Evolutionary conservation across 2,113 vertebrate genomes (phyloP).

Genomic region (Glaucomys volans): DNA sequence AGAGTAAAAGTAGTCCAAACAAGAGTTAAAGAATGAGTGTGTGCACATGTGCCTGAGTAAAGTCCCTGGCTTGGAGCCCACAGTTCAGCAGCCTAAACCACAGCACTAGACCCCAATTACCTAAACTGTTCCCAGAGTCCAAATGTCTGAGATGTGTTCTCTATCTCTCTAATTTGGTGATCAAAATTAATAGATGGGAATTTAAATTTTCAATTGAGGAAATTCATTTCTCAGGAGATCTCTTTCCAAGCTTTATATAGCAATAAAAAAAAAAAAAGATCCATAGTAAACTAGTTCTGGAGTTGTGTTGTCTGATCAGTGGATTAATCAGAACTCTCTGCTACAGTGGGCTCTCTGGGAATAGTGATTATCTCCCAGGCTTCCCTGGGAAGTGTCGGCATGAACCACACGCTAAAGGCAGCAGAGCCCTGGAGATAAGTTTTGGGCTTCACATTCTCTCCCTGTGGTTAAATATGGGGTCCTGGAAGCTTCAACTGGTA

Average conservation of each 20-base stretch:
- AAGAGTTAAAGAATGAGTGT: neutral
- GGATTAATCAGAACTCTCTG: neutral
- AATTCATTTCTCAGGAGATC: neutral
- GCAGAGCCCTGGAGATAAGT: neutral
- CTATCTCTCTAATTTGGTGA: neutral
- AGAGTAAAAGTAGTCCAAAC: neutral
- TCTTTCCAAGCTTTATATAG: neutral
- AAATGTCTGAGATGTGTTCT: neutral
- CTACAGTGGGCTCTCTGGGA: neutral
- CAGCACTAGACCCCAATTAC: neutral
- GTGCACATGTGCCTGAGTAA: rapidly evolving
- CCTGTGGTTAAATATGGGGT: neutral
- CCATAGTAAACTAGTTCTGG: neutral
- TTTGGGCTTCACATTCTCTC: neutral
- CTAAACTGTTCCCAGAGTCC: neutral
- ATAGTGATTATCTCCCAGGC: neutral
- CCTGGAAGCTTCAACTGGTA: neutral
- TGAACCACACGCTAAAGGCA: neutral
- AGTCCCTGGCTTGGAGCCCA: neutral
- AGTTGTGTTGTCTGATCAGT: neutral
- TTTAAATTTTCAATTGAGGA: slow-evolving; percentile 37
- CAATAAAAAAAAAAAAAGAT: neutral
- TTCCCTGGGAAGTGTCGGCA: neutral
- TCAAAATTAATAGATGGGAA: slow-evolving; percentile 17
- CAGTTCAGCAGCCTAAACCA: neutral